Evolutionary conservation across 2,113 vertebrate species (phyloP).

Genomic region (Polypterus bichir): DNA sequence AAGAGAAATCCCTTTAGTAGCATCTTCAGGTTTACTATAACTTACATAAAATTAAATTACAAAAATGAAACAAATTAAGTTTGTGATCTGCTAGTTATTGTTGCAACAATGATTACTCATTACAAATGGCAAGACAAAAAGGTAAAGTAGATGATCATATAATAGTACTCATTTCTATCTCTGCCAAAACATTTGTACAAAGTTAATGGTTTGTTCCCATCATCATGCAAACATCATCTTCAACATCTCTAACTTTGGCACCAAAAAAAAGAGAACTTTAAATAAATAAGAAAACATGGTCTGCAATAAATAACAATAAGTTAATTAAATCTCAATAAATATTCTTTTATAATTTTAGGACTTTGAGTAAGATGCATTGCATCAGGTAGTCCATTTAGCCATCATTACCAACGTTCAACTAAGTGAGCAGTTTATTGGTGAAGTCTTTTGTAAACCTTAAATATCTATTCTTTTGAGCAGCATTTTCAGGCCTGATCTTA

Average conservation of each 20-base stretch:
- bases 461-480: constrained; percentile 24
- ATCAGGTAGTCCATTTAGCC: constrained; percentile 61
- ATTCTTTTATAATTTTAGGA: constrained; percentile 72
- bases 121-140: constrained; percentile 24
- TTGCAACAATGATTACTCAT: no score
- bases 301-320: constrained; percentile 98
- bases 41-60: no score
- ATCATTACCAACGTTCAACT: constrained; percentile 48
- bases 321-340: constrained; percentile 97
- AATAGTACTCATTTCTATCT: constrained; percentile 34
- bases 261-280: constrained; percentile 68
- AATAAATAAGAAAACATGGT: constrained; percentile 85
- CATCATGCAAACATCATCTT: constrained; percentile 28
- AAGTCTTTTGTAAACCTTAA: constrained; percentile 57
- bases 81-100: no score
- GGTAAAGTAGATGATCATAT: constrained; percentile 64
- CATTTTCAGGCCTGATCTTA: constrained; percentile 13
- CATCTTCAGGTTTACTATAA: no score
- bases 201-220: constrained; percentile 44
- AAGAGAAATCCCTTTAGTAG: no score
- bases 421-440: constrained; percentile 44
- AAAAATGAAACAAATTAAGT: no score
- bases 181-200: constrained; percentile 37
- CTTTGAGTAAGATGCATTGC: constrained; percentile 72
- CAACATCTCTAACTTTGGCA: constrained; percentile 69